Base-by-base conservation (phyloP, 1,140 invertebrate species). In the Aethina tumida region DNA sequence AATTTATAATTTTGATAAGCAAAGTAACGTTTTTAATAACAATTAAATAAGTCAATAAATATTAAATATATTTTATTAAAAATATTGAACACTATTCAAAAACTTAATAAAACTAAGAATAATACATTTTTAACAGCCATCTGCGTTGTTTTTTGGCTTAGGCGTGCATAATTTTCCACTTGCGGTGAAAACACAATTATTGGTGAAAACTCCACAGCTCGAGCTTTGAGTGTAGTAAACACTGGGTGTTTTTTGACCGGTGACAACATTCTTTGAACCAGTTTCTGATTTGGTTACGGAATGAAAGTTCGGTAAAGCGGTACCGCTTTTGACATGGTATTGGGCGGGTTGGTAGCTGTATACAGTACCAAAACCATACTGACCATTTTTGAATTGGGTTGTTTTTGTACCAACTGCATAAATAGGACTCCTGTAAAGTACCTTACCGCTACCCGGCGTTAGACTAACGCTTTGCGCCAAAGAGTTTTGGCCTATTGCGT, bases 161-260 rank as follows among this genome's bases (percentile, higher is more conserved):
- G 83, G 83, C 43, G 79, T 79, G 56, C 84, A 88, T 18, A 86
- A 76, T 59, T 85, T 85, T 26, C 77, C 80, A 45, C 75, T 71
- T 20, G 80, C 81, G 52, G 82, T 81, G 47, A 81, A 72, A 20
- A 83, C 83, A 50, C 83, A 87, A 0, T 81, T 79, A 55, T 87
- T 86, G 2, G 83, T 85, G 45, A 86, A 86, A 51, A 85, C 85
- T 18, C 84, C 84, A 59, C 83, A 88, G 0, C 79, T 84, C 2
- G 82, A 85, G 9, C 81, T 84, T 56, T 88, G 86, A 0, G 81
- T 84, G 41, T 84, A 88, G 61, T 86, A 86, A 12, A 82, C 78
- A 40, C 77, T 77, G n/a, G 75, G 69, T 70, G 59, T 75, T 55
- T 76, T 77, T 31, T 72, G 66, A 27, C 75, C 73, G 41, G 63